Base-by-base conservation (phyloP, 92 coral and sea anemone species). In the Epizoanthus stellaris region DNA sequence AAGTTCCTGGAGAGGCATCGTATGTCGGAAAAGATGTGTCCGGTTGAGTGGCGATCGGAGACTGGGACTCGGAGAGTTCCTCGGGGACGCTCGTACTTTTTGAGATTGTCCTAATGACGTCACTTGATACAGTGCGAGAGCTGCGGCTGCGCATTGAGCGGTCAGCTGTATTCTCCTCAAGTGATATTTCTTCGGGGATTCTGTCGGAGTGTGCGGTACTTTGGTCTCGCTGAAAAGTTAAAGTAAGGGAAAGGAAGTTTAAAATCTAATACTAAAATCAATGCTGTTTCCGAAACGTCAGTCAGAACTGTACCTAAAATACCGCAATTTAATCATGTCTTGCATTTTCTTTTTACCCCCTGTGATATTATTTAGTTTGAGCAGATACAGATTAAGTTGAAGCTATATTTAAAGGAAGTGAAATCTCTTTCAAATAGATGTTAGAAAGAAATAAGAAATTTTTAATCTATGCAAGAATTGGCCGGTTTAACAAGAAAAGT, bases 11-110 rank as follows among this genome's bases (percentile, higher is more conserved):
- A 57, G 79, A 86, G 25, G 85, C 80, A 81, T 70, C 95, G 89
- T 75, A 81, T 17, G 93, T 81, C 80, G 98, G 93, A 77, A 76
- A 91, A n/a, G 98, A 90, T 34, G 59, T 79, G 75, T 87, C 87
- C 34, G 94, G 16, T 30, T 89, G 92, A 66, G 93, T 89, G 3
- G 87, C 85, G 73, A 87, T 87, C n/a, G 92, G 91, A 77, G 98
- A 92, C 85, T 92, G 95, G 69, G 85, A 73, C 23, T 85, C 80
- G 47, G 98, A 85, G 54, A 94, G 60, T 54, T 94, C 98, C 77
- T 94, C 98, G 65, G 93, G 88, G 61, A 94, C 70, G 49, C 92
- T 91, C 38, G 93, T 85, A n/a, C 80, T 20, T 38, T 84, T 87
- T 36, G 90, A 88, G 58, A 70, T 74, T 9, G 87, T 80, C 64